phyloP scores from a whole-genome alignment of 2,888 invertebrate species.

The Caenorhabditis sp. region DNA sequence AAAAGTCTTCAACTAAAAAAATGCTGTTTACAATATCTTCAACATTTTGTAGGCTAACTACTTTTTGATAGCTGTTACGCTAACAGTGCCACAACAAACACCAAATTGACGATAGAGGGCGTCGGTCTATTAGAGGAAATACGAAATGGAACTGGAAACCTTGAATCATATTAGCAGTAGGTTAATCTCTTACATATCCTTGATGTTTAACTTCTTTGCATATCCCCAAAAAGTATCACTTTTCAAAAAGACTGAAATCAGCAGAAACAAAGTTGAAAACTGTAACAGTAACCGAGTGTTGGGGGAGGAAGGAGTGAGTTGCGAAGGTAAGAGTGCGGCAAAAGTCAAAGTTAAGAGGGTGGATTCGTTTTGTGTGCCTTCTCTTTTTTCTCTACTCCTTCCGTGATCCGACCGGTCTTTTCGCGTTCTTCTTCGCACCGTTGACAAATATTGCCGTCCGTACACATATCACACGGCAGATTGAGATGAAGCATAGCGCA shows the following conservation, averaged over 20 bases:
- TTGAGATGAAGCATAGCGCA: conserved; percentile 32
- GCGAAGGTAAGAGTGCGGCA: conserved; percentile 52
- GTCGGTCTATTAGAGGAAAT: too few species aligned
- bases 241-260: background rate
- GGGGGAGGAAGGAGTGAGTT: background rate
- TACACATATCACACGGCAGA: conserved; percentile 38
- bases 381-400: conserved; percentile 7
- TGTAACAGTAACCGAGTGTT: conserved; percentile 25
- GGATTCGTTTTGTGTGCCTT: conserved; percentile 32
- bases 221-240: background rate
- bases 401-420: conserved; percentile 60
- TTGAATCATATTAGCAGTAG: too few species aligned
- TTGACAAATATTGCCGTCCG: conserved; percentile 43
- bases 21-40: too few species aligned
- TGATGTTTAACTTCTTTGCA: too few species aligned
- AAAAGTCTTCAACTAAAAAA: too few species aligned
- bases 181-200: too few species aligned
- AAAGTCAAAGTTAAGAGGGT: conserved; percentile 63
- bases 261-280: background rate
- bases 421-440: conserved; percentile 44
- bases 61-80: too few species aligned
- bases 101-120: too few species aligned
- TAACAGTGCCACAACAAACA: too few species aligned
- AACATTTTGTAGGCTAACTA: too few species aligned
- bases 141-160: too few species aligned